Base-by-base conservation (phyloP, 2,797 vertebrate genomes). In the Cuniculus paca region DNA sequence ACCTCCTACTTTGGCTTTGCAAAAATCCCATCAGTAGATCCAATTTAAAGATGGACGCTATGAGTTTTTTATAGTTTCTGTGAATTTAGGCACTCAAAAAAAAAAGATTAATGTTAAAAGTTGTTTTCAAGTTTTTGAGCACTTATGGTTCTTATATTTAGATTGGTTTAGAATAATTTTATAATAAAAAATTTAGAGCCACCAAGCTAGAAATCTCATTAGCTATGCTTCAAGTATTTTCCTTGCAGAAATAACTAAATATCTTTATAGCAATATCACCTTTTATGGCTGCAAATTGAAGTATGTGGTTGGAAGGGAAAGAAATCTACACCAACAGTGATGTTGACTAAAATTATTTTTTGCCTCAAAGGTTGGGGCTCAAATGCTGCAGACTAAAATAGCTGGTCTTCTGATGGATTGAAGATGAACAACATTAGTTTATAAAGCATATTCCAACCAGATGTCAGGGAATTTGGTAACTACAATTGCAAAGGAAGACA, bases 241-340 rank as follows among this genome's bases (percentile, higher is more conserved):
- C 65, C 45, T 79, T 75, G 48, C 19, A 82, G 72, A 95, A 95
- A 91, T 77, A 88, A 9, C 50, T 87, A 75, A 72, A 72, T 74
- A 45, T 61, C 79, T 90, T 95, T 75, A 79, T 63, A 79, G 70
- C 20, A 72, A 2, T 65, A 81, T 70, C 78, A 84, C 68, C 70
- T 96, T 97, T 80, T 87, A 87, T 82, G 90, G 60, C 48, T 85
- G 70, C 54, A 96, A 93, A 83, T 75, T 7, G 13, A 89, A 56
- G 14, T 63, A 20, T 63, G 20, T 61, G 72, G 17, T 22, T 79
- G 68, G n/a, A 58, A 74, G 22, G 17, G 31, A 1, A 9, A 14
- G 52, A 61, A 12, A 19, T 5, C n/a, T 10, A 45, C 8, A 42
- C 19, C 50, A 82, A 39, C 52, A 85, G 17, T n/a, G 78, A 50